Conservation (phyloP, 2,113 vertebrate genomes). For the Microcebus jonahi region DNA sequence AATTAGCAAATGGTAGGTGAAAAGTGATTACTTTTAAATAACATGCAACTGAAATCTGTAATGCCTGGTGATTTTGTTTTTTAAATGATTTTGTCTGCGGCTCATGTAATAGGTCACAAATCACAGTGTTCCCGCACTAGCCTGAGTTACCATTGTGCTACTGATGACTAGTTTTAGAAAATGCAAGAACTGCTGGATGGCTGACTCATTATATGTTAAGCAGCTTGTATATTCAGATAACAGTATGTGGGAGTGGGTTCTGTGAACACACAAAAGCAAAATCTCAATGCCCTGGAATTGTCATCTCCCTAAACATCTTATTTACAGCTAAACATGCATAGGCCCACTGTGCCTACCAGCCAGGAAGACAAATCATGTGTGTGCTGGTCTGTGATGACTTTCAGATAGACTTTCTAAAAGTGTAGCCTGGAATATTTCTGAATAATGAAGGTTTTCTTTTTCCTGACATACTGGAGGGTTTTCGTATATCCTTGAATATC, state of each 20-base stretch:
- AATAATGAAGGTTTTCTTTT: conserved; percentile 26
- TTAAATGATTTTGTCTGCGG: conserved; percentile 7
- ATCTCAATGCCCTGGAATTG: neutral
- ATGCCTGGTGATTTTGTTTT: neutral
- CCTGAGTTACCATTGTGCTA: neutral
- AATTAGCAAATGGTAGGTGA: neutral
- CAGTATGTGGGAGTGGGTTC: neutral
- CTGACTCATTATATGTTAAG: conserved; percentile 31
- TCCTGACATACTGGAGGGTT: neutral
- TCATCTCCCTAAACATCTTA: neutral
- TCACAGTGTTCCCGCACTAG: neutral
- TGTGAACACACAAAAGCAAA: conserved; percentile 27
- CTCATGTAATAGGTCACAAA: neutral
- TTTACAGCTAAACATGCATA: conserved; percentile 21
- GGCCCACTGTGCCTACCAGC: neutral
- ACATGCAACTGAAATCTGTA: neutral
- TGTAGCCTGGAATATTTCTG: conserved; percentile 40
- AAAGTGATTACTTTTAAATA: conserved; percentile 1
- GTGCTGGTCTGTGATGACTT: conserved; percentile 9
- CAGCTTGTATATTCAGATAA: conserved; percentile 38
- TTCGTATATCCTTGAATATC: conserved; percentile 50
- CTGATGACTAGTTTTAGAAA: conserved; percentile 39
- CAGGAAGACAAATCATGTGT: conserved; percentile 26
- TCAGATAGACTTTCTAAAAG: conserved; percentile 29
- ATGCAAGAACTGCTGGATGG: neutral